Evolutionary conservation across 2,888 invertebrate species (phyloP), one percentile per base, ranked within the genome.

Genomic region (Rhyacophila evoluta): DNA sequence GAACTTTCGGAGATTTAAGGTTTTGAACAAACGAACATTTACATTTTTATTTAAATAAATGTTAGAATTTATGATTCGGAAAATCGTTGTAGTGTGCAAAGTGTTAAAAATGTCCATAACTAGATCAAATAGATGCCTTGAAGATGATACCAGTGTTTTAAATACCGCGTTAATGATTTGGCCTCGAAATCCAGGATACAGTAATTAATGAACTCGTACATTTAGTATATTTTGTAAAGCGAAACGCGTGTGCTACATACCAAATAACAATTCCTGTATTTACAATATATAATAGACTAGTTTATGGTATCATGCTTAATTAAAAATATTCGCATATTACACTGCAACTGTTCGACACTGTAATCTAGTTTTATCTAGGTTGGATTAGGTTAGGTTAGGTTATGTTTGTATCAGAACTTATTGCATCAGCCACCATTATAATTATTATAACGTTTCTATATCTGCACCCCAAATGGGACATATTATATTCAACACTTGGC

Each of bases 131-230:
- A 55, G 19, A 41, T 55, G 55, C 55, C 55, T 55, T 55, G 55
- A 55, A 55, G 55, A 55, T 25, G 55, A 55, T 55, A 55, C 55
- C 8, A 8, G 25, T 55, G 19, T 55, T 15, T 55, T 55, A 55
- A 55, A 55, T 55, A 55, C 55, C 55, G 55, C 55, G 25, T 55
- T 55, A 55, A 55, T 55, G 25, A 55, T 55, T 55, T 12, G 55
- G 15, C 55, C 55, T 55, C 55, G 15, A 55, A 55, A 55, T 55
- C 55, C 55, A 55, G 55, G 55, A 55, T 55, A 55, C 25, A 55
- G 19, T 55, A 55, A 55, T 55, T 55, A 55, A 55, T 55, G 55
- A 55, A 19, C 55, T 55, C 19, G 25, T 55, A 15, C 41, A 4
- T 55, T 55, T 19, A 6, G 29, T 33, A 33, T 55, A 8, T 55